Evolutionary conservation across 1,140 invertebrate genomes (phyloP), one percentile per base, ranked within the genome.

Genomic region (Capitella teleta): DNA sequence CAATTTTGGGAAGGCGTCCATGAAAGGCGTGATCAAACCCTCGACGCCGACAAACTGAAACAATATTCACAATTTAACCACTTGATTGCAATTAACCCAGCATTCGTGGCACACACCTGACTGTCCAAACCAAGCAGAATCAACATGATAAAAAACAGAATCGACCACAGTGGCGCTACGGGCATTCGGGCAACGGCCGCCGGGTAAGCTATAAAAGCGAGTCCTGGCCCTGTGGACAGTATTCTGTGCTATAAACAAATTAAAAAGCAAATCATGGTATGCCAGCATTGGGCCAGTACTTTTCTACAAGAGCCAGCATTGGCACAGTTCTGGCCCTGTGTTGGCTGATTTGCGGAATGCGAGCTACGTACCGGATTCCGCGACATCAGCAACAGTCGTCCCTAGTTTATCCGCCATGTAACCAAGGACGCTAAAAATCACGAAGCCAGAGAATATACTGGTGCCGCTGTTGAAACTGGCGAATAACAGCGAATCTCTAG

Each of bases 121-220:
- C 65, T 70, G 57, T 71, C 70, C 8, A 72, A 53, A 19, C 69
- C 70, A 5, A 72, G 54, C 4, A 71, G 28, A 14, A 72, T 61
- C 5, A 73, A 47, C 68, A 71, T 73, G 2, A 89, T 76, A 66
- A 90, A 90, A 73, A 90, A 89, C 0, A 88, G 71, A 38, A 86
- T 70, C 1, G 86, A 85, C 87, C 87, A 89, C 2, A 89, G 68
- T 0, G 85, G 84, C 1, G 86, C 81, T 3, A 85, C 72, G 0
- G 86, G 86, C 54, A 89, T 70, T 48, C 84, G 77, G 0, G 85
- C 79, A 3, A 90, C 83, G 0, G 87, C 86, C 68, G 87, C 86
- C 0, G 87, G 86, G 65, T 89, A 89, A 5, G 86, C 84, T 53
- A 86, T 85, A 59, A 87, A 87, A 2, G 85, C 84, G 37, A 87